Evolutionary conservation across 2,797 vertebrate genomes (phyloP).

Genomic region (Potorous gilbertii): DNA sequence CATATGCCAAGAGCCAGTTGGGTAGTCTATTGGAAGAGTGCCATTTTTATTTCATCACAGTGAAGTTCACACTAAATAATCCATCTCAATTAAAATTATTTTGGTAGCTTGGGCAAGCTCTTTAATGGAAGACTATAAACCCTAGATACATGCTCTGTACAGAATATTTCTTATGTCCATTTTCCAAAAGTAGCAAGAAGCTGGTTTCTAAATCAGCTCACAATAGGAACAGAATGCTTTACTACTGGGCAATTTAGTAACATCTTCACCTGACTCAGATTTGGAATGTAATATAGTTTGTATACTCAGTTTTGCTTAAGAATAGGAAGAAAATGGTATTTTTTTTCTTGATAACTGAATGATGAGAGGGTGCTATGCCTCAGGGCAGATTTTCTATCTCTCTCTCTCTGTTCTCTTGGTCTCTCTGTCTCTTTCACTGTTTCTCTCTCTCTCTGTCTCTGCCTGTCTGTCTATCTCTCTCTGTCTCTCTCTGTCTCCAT

Average conservation of each 20-base stretch:
- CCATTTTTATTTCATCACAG: background rate
- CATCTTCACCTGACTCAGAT: background rate
- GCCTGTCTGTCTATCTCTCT: no score
- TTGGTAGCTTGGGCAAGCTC: background rate
- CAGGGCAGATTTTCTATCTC: background rate
- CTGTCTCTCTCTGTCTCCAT: no score
- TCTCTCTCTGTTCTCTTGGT: no score
- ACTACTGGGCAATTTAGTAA: background rate
- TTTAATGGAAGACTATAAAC: background rate
- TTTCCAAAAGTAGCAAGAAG: background rate
- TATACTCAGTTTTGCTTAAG: background rate
- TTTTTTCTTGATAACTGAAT: background rate
- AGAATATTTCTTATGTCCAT: background rate
- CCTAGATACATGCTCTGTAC: background rate
- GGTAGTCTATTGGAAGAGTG: background rate
- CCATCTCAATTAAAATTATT: background rate
- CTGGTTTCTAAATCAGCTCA: background rate
- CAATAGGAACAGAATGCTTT: background rate
- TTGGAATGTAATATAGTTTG: no score
- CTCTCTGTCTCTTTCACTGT: no score
- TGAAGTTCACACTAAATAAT: background rate
- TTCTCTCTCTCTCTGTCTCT: no score
- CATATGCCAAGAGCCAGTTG: background rate
- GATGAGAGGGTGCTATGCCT: background rate
- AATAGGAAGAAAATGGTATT: background rate